Conservation (phyloP, 2,888 invertebrate genomes). For the Diabrotica balteata region DNA sequence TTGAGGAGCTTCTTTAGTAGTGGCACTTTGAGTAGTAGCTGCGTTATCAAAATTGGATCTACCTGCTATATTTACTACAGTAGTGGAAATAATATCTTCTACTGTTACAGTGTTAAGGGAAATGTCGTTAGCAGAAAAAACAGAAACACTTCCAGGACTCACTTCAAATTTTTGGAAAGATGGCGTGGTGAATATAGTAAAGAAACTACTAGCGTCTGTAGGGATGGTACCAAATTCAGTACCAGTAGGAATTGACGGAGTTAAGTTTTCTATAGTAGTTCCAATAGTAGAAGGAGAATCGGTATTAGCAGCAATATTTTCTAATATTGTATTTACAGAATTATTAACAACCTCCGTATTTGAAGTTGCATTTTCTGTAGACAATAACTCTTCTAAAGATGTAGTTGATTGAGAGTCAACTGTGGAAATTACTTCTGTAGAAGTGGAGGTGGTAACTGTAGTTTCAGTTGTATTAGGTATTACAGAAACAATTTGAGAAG, state of each 20-base stretch:
- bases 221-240: slow-evolving; percentile 59
- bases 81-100: slow-evolving; percentile 64
- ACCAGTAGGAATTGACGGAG: slow-evolving; percentile 59
- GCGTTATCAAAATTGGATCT: slow-evolving; percentile 57
- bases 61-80: slow-evolving; percentile 62
- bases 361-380: not conserved
- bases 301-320: not conserved
- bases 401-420: not conserved
- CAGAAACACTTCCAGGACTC: slow-evolving; percentile 57
- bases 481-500: slow-evolving; percentile 11
- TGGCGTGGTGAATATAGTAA: slow-evolving; percentile 42
- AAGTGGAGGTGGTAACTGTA: slow-evolving; percentile 6
- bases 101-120: slow-evolving; percentile 59
- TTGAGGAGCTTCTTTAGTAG: slow-evolving; percentile 31
- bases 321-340: slow-evolving; percentile 13
- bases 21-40: slow-evolving; percentile 40
- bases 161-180: slow-evolving; percentile 54
- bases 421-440: slow-evolving; percentile 1
- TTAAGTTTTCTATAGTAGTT: slow-evolving; percentile 20
- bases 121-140: slow-evolving; percentile 57
- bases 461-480: slow-evolving; percentile 18
- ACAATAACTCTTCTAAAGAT: not conserved
- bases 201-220: slow-evolving; percentile 55
- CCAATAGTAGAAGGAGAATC: slow-evolving; percentile 14
- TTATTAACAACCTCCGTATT: slow-evolving; percentile 11